phyloP scores from a whole-genome alignment of 2,113 vertebrate species.

The Ifrita kowaldi region DNA sequence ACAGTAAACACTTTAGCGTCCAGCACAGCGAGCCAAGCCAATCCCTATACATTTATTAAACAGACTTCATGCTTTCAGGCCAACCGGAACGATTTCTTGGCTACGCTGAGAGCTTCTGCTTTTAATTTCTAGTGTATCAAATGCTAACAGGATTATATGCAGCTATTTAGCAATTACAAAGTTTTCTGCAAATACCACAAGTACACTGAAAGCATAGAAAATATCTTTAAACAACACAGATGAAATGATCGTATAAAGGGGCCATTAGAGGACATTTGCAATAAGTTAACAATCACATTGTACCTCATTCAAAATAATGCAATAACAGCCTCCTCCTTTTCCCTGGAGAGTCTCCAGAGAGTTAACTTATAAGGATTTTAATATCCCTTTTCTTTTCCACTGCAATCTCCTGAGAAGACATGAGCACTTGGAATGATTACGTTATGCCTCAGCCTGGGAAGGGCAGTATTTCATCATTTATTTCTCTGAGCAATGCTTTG shows the following conservation, averaged over 20 bases:
- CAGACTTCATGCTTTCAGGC: not conserved
- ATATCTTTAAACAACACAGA: not conserved
- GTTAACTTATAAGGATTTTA: constrained; percentile 1
- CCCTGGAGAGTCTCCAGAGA: not conserved
- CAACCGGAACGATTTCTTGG: not conserved
- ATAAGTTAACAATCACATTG: not conserved
- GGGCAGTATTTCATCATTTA: constrained; percentile 22
- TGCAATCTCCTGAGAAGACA: constrained; percentile 2
- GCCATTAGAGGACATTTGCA: constrained; percentile 3
- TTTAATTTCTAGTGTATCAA: constrained; percentile 30
- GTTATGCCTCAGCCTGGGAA: constrained; percentile 23
- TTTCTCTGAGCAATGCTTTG: constrained; percentile 33
- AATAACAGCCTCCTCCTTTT: not conserved
- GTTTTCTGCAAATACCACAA: not conserved
- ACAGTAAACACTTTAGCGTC: not conserved
- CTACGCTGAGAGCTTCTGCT: not conserved
- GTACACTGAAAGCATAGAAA: not conserved
- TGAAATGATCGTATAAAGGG: not conserved
- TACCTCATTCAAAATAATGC: not conserved
- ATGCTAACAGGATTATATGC: constrained; percentile 13
- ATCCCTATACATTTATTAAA: not conserved
- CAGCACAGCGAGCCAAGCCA: not conserved
- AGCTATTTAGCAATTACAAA: constrained; percentile 9
- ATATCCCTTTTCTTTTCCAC: not conserved
- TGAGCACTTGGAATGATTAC: not conserved